Evolutionary conservation across 2,797 vertebrate genomes (phyloP).

Genomic region (Steatocranus sp.): DNA sequence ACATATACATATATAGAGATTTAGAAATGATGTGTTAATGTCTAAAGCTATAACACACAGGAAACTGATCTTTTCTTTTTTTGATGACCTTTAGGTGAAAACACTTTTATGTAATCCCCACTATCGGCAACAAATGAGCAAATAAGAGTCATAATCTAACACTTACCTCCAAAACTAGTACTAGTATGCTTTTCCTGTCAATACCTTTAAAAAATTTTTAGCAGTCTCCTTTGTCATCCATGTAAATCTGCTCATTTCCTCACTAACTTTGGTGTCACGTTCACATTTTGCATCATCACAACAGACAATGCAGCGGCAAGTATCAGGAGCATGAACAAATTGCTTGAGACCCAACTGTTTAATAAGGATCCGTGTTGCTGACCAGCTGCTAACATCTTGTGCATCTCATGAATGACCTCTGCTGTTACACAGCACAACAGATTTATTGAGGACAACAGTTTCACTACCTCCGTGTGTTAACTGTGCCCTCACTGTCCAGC

Average conservation of each 20-base stretch:
- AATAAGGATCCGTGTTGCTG: neutral
- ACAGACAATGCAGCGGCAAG: neutral
- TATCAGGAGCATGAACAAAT: neutral
- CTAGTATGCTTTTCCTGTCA: neutral
- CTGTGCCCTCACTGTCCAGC: constrained; percentile 40
- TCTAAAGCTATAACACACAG: neutral
- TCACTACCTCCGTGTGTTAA: constrained; percentile 10
- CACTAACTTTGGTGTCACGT: neutral
- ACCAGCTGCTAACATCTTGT: neutral
- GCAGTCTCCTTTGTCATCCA: neutral
- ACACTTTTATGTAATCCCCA: neutral
- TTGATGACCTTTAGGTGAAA: neutral
- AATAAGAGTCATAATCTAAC: neutral
- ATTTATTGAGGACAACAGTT: constrained; percentile 37
- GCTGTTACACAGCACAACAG: constrained; percentile 31
- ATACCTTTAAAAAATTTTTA: fast-evolving
- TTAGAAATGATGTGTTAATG: neutral
- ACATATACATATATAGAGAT: neutral
- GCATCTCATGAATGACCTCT: constrained; percentile 39
- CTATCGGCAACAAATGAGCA: neutral
- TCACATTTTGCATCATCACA: neutral
- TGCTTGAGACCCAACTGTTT: neutral
- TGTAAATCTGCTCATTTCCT: neutral
- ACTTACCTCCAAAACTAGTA: neutral
- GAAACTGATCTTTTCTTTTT: neutral